Evolutionary conservation across 2,797 vertebrate genomes (phyloP).

Genomic region (Sebastes alutus): DNA sequence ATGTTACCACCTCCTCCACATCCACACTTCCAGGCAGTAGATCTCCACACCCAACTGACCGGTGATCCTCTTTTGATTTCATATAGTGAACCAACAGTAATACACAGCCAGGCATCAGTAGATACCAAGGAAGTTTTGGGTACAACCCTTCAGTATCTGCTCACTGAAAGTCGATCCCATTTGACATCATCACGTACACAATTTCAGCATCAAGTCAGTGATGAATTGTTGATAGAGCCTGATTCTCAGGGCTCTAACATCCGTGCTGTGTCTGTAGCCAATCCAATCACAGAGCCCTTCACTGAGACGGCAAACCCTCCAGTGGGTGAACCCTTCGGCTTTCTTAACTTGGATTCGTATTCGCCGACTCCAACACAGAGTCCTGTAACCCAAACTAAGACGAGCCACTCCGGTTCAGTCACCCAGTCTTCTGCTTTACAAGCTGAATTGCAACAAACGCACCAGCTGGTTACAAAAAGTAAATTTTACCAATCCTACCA

Average conservation of each 20-base stretch:
- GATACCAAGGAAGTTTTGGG: neutral
- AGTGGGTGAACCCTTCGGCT: neutral
- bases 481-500: neutral
- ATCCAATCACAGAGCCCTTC: conserved; percentile 4
- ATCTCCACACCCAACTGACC: conserved; percentile 24
- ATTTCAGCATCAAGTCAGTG: conserved; percentile 4
- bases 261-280: neutral
- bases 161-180: conserved; percentile 5
- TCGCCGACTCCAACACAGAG: neutral
- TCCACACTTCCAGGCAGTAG: conserved; percentile 41
- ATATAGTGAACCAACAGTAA: neutral
- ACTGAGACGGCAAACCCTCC: neutral
- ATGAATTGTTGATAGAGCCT: neutral
- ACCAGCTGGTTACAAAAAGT: neutral
- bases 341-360: conserved; percentile 6
- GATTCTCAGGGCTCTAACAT: neutral
- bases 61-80: conserved; percentile 15
- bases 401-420: neutral
- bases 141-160: conserved; percentile 1
- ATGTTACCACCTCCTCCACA: conserved; percentile 51
- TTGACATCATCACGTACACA: neutral
- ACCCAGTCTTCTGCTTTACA: neutral
- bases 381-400: neutral
- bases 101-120: neutral
- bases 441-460: neutral